Conservation (phyloP, 2,888 invertebrate genomes). For the Drosophila lutescens region DNA sequence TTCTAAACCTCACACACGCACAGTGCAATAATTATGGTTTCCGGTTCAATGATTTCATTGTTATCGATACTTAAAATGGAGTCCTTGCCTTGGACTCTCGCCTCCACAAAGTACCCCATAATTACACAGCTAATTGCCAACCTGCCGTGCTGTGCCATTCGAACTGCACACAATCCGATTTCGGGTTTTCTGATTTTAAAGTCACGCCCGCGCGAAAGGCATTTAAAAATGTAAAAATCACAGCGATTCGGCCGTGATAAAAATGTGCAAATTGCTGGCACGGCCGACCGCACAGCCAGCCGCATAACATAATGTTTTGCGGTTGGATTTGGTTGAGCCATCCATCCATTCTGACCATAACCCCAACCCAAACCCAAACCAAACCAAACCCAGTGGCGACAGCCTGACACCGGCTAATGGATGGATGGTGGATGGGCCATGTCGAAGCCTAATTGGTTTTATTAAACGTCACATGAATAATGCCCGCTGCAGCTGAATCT, state of each 20-base stretch:
- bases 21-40: constrained; percentile 62
- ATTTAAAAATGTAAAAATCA: constrained; percentile 28
- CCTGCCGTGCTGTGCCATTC: constrained; percentile 15
- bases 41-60: constrained; percentile 56
- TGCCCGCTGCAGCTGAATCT: constrained; percentile 37
- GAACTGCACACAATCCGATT: constrained; percentile 23
- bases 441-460: constrained; percentile 75
- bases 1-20: constrained; percentile 14
- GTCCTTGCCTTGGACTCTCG: constrained; percentile 15
- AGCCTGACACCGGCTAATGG: constrained; percentile 47
- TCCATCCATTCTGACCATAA: background rate
- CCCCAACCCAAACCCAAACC: constrained; percentile 16
- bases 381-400: constrained; percentile 31
- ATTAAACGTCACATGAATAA: constrained; percentile 69
- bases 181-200: constrained; percentile 10
- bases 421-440: constrained; percentile 55
- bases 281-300: constrained; percentile 60
- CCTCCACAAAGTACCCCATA: constrained; percentile 16
- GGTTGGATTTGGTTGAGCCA: constrained; percentile 67
- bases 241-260: constrained; percentile 45
- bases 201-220: constrained; percentile 13
- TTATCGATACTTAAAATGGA: constrained; percentile 37
- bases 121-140: constrained; percentile 44
- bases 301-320: constrained; percentile 80
- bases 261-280: constrained; percentile 70